Percentiles rank a stretch among this genome's conserved stretches.
These are phyloP conservation scores for Latheticus oryzae DNA, from an alignment of 2,888 invertebrate species.

Conservation along the genomic window DNA sequence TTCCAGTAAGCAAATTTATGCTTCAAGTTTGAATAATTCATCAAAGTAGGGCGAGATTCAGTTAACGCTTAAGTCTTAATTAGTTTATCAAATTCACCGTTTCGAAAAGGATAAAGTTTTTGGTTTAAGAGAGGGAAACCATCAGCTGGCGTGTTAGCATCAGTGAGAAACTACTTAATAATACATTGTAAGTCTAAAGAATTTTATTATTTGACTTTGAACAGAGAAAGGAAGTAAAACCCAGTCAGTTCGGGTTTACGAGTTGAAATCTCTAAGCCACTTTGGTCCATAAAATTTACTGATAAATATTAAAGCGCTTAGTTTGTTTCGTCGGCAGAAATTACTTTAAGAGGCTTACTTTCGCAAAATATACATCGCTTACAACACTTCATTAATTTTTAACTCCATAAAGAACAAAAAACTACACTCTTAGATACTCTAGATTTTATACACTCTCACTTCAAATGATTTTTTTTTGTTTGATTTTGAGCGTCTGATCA, in stretches of 20 bases:
- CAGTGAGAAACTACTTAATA: conserved; percentile 17
- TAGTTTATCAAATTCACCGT: conserved; percentile 21
- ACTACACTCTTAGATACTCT: too few species aligned
- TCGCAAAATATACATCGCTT: conserved; percentile 15
- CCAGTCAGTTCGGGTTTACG: conserved; percentile 10
- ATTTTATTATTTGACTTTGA: conserved; percentile 16
- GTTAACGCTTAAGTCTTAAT: conserved; percentile 24
- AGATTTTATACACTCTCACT: too few species aligned
- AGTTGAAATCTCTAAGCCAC: conserved; percentile 10
- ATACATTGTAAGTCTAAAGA: conserved; percentile 15
- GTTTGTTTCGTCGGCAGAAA: conserved; percentile 28
- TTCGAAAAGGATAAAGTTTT: conserved; percentile 18
- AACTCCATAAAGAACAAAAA: conserved; percentile 18
- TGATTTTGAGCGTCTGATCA: too few species aligned
- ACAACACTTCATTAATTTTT: conserved; percentile 18
- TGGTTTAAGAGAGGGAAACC: conserved; percentile 7
- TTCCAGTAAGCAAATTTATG: conserved; percentile 20
- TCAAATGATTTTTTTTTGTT: too few species aligned
- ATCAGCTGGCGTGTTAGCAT: conserved; percentile 21
- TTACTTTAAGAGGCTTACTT: conserved; percentile 29
- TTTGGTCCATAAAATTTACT: conserved; percentile 17
- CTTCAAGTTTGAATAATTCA: conserved; percentile 25
- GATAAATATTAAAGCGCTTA: conserved; percentile 31
- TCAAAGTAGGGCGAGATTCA: conserved; percentile 24
- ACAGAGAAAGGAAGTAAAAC: conserved; percentile 10